phyloP scores from a whole-genome alignment of 2,888 invertebrate genomes.

The Campoplex capitator region DNA sequence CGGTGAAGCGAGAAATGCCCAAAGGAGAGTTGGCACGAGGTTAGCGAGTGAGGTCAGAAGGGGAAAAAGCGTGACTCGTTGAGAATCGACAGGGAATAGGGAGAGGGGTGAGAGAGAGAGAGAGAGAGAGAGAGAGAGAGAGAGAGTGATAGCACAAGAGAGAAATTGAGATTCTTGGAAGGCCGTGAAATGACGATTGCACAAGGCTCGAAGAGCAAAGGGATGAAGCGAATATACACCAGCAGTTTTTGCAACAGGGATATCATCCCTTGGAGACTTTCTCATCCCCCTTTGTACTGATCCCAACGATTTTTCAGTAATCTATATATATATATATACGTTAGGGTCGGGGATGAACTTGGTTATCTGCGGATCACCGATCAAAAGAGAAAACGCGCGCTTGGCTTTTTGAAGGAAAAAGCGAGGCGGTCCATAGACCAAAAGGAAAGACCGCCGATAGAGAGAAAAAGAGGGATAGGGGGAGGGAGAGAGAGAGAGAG shows the following conservation, averaged over 20 bases:
- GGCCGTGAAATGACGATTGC: slow-evolving; percentile 57
- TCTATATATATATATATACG: slow-evolving; percentile 13
- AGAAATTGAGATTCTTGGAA: slow-evolving; percentile 50
- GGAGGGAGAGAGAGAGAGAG: slow-evolving; percentile 22
- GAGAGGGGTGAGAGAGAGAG: not conserved
- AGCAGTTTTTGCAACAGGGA: slow-evolving; percentile 10
- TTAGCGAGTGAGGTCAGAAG: not conserved
- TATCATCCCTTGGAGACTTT: slow-evolving; percentile 42
- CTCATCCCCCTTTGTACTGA: slow-evolving; percentile 19
- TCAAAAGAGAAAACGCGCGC: slow-evolving; percentile 73
- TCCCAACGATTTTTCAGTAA: slow-evolving; percentile 21
- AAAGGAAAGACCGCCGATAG: not conserved
- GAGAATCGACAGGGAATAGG: slow-evolving; percentile 14
- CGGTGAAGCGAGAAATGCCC: slow-evolving; percentile 42
- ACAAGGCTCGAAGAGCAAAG: slow-evolving; percentile 30
- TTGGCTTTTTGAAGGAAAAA: slow-evolving; percentile 56
- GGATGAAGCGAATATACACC: slow-evolving; percentile 29
- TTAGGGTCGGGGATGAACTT: slow-evolving; percentile 25
- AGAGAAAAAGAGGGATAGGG: slow-evolving; percentile 52
- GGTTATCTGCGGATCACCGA: slow-evolving; percentile 76
- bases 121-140: slow-evolving; percentile 22
- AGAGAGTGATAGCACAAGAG: slow-evolving; percentile 10
- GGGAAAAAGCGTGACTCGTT: slow-evolving; percentile 43
- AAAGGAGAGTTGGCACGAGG: slow-evolving; percentile 33
- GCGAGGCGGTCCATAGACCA: not conserved